Percentiles rank a stretch among this genome's conserved stretches.
phyloP scores from a whole-genome alignment of 64 coral and sea anemone genomes.

The Cladopsammia gracilis region DNA sequence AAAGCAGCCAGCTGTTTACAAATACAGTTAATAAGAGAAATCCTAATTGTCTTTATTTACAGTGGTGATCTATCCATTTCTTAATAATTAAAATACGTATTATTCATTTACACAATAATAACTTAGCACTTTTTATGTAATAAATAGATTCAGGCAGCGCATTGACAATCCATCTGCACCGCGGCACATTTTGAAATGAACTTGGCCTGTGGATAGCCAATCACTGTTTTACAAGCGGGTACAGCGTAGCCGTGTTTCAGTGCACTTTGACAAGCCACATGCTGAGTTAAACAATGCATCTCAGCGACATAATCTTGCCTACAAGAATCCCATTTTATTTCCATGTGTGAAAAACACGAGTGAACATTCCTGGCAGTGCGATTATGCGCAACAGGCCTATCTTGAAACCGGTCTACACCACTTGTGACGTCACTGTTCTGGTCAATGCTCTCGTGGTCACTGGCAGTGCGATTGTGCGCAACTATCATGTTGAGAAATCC shows the following conservation, averaged over 20 bases:
- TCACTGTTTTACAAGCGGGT: neutral
- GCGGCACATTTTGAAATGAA: neutral
- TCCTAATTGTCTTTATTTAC: no score
- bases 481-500: neutral
- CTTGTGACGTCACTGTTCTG: no score
- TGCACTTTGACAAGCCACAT: neutral
- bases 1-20: no score
- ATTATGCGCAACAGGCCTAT: no score
- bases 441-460: neutral
- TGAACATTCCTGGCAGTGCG: no score
- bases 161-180: conserved; percentile 9
- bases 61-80: no score
- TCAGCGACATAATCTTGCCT: neutral
- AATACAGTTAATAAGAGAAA: no score
- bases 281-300: neutral
- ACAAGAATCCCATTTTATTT: neutral
- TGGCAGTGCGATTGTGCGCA: neutral
- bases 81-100: no score
- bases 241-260: neutral
- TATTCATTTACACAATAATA: no score
- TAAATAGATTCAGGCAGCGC: neutral
- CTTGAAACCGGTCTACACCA: no score
- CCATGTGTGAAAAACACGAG: neutral
- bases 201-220: neutral
- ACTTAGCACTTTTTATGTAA: no score